A percentile compares a stretch with the other conserved stretches of the same genome.
These are phyloP conservation scores for Heteropelma amictum DNA, from an alignment of 2,888 invertebrate species.

Conservation along the genomic window DNA sequence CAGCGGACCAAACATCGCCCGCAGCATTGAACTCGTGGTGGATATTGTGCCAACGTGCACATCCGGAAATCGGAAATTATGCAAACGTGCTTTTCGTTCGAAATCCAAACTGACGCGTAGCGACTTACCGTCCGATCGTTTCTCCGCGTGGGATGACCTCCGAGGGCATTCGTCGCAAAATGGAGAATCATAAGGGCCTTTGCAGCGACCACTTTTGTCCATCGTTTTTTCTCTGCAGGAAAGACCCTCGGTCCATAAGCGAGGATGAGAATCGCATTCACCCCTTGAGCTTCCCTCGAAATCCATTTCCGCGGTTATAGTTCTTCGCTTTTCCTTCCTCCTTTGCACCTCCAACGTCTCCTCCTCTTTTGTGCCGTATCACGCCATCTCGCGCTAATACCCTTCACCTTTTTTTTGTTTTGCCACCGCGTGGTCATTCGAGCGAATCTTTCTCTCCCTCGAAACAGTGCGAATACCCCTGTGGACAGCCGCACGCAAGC, in stretches of 20 bases:
- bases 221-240: too few species aligned
- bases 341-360: constrained; percentile 73
- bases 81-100: background rate
- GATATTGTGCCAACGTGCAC: background rate
- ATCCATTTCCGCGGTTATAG: background rate
- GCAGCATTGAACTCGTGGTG: background rate
- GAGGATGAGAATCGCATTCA: background rate
- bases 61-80: background rate
- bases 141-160: too few species aligned
- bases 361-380: constrained; percentile 71
- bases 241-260: too few species aligned
- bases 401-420: background rate
- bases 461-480: background rate
- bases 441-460: background rate
- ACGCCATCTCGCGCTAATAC: constrained; percentile 33
- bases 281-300: background rate
- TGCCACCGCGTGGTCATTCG: background rate
- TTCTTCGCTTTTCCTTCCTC: background rate
- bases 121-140: background rate
- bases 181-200: too few species aligned
- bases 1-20: constrained; percentile 16
- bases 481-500: background rate
- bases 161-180: too few species aligned
- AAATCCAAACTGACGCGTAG: background rate
- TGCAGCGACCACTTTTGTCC: too few species aligned